Percentiles rank a stretch among this genome's conserved stretches.
These are phyloP conservation scores for Uloborus plumipes DNA, from an alignment of 2,888 invertebrate genomes.

Conservation along the genomic window DNA sequence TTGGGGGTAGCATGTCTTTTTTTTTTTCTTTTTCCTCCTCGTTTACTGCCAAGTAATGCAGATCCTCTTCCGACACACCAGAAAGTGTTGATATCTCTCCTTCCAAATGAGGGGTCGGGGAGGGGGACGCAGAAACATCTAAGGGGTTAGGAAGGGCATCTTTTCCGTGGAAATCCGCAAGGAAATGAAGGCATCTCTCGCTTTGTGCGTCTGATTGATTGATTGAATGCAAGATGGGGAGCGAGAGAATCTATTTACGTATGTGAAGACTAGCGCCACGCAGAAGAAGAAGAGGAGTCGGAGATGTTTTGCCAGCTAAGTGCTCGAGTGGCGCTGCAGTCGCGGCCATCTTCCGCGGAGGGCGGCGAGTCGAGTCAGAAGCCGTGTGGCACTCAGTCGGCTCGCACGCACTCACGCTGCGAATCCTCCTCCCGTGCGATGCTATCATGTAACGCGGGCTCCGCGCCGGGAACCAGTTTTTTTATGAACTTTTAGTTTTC, in stretches of 20 bases:
- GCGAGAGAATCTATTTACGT: constrained; percentile 56
- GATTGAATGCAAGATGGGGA: constrained; percentile 55
- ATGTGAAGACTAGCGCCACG: constrained; percentile 24
- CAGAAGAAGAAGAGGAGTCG: constrained; percentile 19
- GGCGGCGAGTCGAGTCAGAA: constrained; percentile 45
- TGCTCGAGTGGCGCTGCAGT: constrained; percentile 50
- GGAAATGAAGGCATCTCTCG: constrained; percentile 59
- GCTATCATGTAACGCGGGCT: constrained; percentile 5
- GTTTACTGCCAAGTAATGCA: not conserved
- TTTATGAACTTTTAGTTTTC: not conserved
- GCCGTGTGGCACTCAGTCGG: constrained; percentile 60
- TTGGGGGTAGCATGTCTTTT: not conserved
- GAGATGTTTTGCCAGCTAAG: constrained; percentile 35
- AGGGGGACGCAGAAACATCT: too few species aligned
- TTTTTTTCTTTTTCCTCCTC: not conserved
- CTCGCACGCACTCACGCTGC: constrained; percentile 41
- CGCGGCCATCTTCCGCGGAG: constrained; percentile 18
- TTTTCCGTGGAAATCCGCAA: constrained; percentile 16
- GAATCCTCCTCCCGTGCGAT: constrained; percentile 21
- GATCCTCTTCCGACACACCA: not conserved
- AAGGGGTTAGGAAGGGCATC: too few species aligned
- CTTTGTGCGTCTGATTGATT: constrained; percentile 56
- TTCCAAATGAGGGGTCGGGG: not conserved
- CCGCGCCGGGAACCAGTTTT: constrained; percentile 5
- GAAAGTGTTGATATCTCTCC: not conserved